Percentiles rank a stretch among this genome's conserved stretches.
Conservation (phyloP, 1,140 invertebrate species). For the Sinonovacula constricta region DNA sequence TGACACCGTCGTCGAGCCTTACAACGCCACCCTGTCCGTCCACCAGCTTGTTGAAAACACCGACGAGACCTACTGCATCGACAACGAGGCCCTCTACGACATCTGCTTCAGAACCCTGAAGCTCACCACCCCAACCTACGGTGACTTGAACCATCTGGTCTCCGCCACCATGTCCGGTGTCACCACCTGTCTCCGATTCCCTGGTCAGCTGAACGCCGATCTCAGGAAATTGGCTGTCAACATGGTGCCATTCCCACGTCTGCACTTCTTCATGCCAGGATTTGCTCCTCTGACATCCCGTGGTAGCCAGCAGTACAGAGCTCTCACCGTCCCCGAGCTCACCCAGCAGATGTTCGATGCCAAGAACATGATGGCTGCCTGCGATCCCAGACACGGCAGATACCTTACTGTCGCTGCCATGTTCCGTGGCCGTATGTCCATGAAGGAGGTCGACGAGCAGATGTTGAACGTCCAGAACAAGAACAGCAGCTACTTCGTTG, state of each 20-base stretch:
- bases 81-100: too few species aligned
- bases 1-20: slow-evolving; percentile 88
- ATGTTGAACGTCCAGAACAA: slow-evolving; percentile 77
- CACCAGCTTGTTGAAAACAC: too few species aligned
- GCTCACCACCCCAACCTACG: slow-evolving; percentile 86
- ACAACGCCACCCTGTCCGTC: slow-evolving; percentile 87
- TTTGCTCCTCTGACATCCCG: slow-evolving; percentile 85
- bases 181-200: slow-evolving; percentile 89
- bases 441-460: slow-evolving; percentile 79
- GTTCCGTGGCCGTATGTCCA: slow-evolving; percentile 86
- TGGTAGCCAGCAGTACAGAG: slow-evolving; percentile 80
- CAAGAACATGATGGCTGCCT: slow-evolving; percentile 88
- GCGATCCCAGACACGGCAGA: slow-evolving; percentile 84
- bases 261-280: slow-evolving; percentile 91
- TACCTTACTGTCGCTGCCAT: slow-evolving; percentile 90
- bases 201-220: slow-evolving; percentile 93
- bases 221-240: slow-evolving; percentile 96
- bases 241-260: slow-evolving; percentile 84
- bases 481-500: slow-evolving; percentile 89
- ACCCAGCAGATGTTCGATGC: slow-evolving; percentile 86
- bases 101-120: slow-evolving; percentile 89
- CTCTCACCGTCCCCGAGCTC: slow-evolving; percentile 80
- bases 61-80: too few species aligned
- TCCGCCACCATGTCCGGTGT: slow-evolving; percentile 89
- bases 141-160: slow-evolving; percentile 81